Percentiles rank a stretch among this genome's conserved stretches.
Conservation (phyloP, 2,888 invertebrate genomes). For the Microplitis deprimator region DNA sequence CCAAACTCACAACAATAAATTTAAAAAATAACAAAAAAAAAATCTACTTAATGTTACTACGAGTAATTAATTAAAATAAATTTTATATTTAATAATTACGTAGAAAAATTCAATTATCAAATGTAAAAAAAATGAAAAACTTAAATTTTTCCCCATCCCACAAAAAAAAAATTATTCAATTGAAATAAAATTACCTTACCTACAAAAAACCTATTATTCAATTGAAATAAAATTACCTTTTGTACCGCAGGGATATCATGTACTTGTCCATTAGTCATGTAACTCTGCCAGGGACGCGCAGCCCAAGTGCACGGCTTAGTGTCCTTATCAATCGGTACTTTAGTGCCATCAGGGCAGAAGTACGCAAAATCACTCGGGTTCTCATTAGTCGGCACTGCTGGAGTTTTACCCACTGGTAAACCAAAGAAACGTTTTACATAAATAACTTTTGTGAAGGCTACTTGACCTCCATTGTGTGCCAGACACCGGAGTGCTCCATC, state of each 20-base stretch:
- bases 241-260: slow-evolving; percentile 60
- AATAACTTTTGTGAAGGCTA: slow-evolving; percentile 89
- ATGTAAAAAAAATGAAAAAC: no score
- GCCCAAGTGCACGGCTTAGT: slow-evolving; percentile 84
- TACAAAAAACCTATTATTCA: no score
- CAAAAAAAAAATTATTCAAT: no score
- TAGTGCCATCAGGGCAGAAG: slow-evolving; percentile 85
- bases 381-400: slow-evolving; percentile 75
- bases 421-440: slow-evolving; percentile 86
- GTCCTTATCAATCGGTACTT: slow-evolving; percentile 77
- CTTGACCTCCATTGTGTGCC: slow-evolving; percentile 81
- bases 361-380: slow-evolving; percentile 81
- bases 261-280: slow-evolving; percentile 79
- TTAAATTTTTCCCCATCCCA: no score
- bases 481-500: slow-evolving; percentile 89
- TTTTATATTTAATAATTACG: no score
- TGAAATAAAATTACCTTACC: no score
- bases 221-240: slow-evolving; percentile 50
- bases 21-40: no score
- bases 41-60: no score
- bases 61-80: no score
- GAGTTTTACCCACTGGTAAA: slow-evolving; percentile 76
- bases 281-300: slow-evolving; percentile 87
- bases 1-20: no score
- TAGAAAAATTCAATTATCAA: no score